phyloP scores from a whole-genome alignment of 2,888 invertebrate species.

The Agrochola macilenta region DNA sequence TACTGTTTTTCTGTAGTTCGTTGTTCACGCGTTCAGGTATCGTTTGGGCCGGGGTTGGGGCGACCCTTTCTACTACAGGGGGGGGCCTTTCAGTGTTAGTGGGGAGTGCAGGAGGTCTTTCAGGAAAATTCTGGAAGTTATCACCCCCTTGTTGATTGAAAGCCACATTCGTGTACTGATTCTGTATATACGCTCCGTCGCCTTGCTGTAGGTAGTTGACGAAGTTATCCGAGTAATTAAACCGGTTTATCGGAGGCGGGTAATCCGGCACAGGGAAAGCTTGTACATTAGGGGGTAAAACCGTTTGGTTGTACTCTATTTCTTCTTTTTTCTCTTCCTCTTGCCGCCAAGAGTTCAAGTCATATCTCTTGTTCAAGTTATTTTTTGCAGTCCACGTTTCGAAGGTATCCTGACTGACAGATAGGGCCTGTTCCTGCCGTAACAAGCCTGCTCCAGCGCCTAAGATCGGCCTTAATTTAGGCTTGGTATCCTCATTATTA shows the following conservation, averaged over 20 bases:
- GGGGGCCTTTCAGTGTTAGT: slow-evolving; percentile 58
- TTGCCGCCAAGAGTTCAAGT: slow-evolving; percentile 85
- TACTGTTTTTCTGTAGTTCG: slow-evolving; percentile 80
- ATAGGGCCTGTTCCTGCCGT: slow-evolving; percentile 79
- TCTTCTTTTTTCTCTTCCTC: slow-evolving; percentile 82
- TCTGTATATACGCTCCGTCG: slow-evolving; percentile 85
- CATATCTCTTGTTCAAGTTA: slow-evolving; percentile 82
- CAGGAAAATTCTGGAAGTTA: slow-evolving; percentile 70
- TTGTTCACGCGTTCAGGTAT: slow-evolving; percentile 80
- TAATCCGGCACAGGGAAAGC: slow-evolving; percentile 73
- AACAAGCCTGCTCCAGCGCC: slow-evolving; percentile 84
- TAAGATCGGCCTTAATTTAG: slow-evolving; percentile 84
- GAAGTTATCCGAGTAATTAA: slow-evolving; percentile 76
- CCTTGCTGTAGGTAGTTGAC: slow-evolving; percentile 85
- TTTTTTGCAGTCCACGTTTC: slow-evolving; percentile 83
- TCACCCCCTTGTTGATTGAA: slow-evolving; percentile 80
- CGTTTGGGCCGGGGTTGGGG: slow-evolving; percentile 38
- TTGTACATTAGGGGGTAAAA: slow-evolving; percentile 76
- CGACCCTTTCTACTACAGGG: slow-evolving; percentile 57
- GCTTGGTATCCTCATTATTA: slow-evolving; percentile 83
- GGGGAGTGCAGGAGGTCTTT: slow-evolving; percentile 47
- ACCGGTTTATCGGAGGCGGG: slow-evolving; percentile 78
- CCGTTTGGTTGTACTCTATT: slow-evolving; percentile 80
- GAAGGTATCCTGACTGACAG: slow-evolving; percentile 77
- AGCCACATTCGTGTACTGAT: slow-evolving; percentile 75